These are phyloP conservation scores for Apeira syringaria DNA, from an alignment of 2,888 invertebrate genomes.

Conservation along the genomic window DNA sequence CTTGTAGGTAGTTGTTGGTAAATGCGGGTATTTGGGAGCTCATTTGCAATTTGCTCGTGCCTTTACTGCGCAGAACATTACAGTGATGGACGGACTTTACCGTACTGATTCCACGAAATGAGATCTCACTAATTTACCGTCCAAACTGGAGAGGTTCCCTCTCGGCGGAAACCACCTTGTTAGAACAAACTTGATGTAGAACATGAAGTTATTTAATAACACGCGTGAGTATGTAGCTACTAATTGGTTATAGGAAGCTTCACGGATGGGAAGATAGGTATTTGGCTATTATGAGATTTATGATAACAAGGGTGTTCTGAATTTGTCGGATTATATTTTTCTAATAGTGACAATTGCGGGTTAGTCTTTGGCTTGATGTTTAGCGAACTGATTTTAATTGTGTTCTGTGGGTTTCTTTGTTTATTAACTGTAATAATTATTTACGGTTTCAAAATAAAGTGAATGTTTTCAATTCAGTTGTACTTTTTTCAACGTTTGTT, in stretches of 20 bases:
- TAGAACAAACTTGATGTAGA: conserved; percentile 16
- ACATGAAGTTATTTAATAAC: conserved; percentile 22
- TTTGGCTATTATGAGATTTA: not conserved
- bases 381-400: too few species aligned
- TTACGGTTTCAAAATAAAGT: too few species aligned
- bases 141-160: conserved; percentile 14
- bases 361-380: too few species aligned
- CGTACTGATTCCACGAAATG: conserved; percentile 49
- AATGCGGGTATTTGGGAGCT: conserved; percentile 30
- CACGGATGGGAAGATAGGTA: not conserved
- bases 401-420: too few species aligned
- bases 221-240: conserved; percentile 7
- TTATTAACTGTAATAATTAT: too few species aligned
- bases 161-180: conserved; percentile 12
- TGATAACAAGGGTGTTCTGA: too few species aligned
- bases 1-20: conserved; percentile 22
- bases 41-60: conserved; percentile 34
- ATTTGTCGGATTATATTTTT: too few species aligned
- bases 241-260: conserved; percentile 11
- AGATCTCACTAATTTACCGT: conserved; percentile 47
- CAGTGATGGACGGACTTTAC: conserved; percentile 30
- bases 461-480: too few species aligned
- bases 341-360: too few species aligned
- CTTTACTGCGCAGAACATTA: conserved; percentile 30
- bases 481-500: too few species aligned